A percentile compares a stretch with the other conserved stretches of the same genome.
These are phyloP conservation scores for Irena cyanogastra DNA, from an alignment of 2,113 vertebrate genomes.

Conservation along the genomic window DNA sequence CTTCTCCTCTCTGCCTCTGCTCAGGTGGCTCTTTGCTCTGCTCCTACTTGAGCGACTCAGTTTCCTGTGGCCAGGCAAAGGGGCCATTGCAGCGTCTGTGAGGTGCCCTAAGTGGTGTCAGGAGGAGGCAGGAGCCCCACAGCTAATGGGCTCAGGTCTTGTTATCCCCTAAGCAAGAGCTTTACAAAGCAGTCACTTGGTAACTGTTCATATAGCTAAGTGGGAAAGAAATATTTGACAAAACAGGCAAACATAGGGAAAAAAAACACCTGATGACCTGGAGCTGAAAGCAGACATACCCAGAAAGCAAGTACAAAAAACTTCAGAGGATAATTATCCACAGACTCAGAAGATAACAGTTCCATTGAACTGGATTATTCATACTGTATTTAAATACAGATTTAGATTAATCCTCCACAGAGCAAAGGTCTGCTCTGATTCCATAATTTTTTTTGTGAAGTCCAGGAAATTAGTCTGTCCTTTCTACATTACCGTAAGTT, in stretches of 20 bases:
- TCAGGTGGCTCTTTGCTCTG: neutral
- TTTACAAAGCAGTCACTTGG: neutral
- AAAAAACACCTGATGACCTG: neutral
- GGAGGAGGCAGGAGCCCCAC: accelerated
- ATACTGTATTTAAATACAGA: neutral
- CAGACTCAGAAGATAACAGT: neutral
- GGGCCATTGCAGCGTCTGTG: accelerated
- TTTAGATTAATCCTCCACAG: neutral
- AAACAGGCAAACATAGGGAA: neutral
- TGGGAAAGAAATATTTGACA: neutral
- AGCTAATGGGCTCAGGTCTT: accelerated
- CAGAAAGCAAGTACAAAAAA: neutral
- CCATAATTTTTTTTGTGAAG: neutral
- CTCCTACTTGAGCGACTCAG: accelerated
- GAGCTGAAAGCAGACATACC: neutral
- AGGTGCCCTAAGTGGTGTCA: neutral
- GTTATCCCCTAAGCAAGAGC: neutral
- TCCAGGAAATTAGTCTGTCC: neutral
- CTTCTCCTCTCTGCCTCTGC: neutral
- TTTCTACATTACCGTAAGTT: neutral
- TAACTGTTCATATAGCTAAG: neutral
- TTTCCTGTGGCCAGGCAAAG: accelerated
- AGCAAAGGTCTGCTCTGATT: neutral
- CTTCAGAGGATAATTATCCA: neutral
- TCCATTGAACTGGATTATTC: neutral